Evolutionary conservation across 2,888 invertebrate species (phyloP).

Genomic region (Lycia hirtaria): DNA sequence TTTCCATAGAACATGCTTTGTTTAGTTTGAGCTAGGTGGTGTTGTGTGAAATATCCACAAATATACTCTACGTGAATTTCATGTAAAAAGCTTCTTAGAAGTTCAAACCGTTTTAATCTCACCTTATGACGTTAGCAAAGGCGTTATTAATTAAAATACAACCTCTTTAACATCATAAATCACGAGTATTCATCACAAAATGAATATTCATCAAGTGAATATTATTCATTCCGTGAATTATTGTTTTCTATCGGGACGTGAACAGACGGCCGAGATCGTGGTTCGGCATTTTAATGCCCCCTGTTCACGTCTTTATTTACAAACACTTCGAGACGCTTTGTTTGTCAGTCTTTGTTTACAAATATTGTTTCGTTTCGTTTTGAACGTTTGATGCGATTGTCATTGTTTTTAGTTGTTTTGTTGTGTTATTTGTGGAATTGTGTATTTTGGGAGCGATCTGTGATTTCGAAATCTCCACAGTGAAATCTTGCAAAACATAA

Average conservation of each 20-base stretch:
- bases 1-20: too few relatives aligned
- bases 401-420: constrained; percentile 4
- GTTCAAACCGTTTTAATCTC: too few relatives aligned
- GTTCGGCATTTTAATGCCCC: constrained; percentile 44
- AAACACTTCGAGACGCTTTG: not conserved
- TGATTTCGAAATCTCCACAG: not conserved
- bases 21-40: too few relatives aligned
- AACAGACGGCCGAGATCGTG: constrained; percentile 19
- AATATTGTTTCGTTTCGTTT: constrained; percentile 13
- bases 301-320: constrained; percentile 16
- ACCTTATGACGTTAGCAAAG: not conserved
- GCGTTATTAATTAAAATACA: constrained; percentile 16
- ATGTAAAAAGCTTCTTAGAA: not conserved
- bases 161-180: constrained; percentile 21
- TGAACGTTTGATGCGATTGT: constrained; percentile 1
- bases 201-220: constrained; percentile 59
- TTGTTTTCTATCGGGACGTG: constrained; percentile 25
- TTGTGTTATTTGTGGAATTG: constrained; percentile 1
- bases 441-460: not conserved
- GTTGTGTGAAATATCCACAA: not conserved
- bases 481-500: too few relatives aligned
- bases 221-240: constrained; percentile 25
- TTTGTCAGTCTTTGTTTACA: constrained; percentile 11
- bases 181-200: constrained; percentile 35
- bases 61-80: not conserved